phyloP scores from a whole-genome alignment of 2,113 vertebrate genomes.

The Rhombomys opimus region DNA sequence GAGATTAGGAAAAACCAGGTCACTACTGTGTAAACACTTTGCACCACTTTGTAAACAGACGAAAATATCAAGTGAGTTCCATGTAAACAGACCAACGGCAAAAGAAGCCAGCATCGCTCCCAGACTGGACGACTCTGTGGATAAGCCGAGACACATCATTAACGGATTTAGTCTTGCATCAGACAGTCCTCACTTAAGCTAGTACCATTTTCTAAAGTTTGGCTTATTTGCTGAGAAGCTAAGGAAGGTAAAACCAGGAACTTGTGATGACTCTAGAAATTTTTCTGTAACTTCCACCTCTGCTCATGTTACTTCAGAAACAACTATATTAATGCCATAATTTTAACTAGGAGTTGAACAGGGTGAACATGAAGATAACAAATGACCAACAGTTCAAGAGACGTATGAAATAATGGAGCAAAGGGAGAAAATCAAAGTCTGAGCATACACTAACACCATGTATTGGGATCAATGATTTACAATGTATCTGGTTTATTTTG shows the following conservation, averaged over 20 bases:
- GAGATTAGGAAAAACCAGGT: conserved; percentile 73
- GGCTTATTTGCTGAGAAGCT: background rate
- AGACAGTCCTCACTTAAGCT: background rate
- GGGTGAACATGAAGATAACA: background rate
- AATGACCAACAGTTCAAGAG: background rate
- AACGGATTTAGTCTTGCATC: background rate
- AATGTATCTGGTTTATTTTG: background rate
- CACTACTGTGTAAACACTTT: conserved; percentile 80
- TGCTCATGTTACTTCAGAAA: background rate
- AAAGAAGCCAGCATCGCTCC: conserved; percentile 61
- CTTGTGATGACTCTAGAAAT: background rate
- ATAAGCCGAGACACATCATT: conserved; percentile 70
- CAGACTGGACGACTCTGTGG: conserved; percentile 21
- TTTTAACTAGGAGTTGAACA: background rate
- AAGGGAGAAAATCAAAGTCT: background rate
- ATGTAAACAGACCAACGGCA: conserved; percentile 81
- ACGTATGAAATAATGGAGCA: background rate
- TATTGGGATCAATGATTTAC: background rate
- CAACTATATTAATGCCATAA: background rate
- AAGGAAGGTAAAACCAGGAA: background rate
- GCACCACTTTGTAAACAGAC: conserved; percentile 82
- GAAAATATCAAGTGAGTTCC: conserved; percentile 77
- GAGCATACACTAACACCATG: background rate
- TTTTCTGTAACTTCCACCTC: background rate
- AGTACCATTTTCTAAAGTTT: background rate